Evolutionary conservation across 2,888 invertebrate species (phyloP).

Genomic region (Eucera pruinosa): DNA sequence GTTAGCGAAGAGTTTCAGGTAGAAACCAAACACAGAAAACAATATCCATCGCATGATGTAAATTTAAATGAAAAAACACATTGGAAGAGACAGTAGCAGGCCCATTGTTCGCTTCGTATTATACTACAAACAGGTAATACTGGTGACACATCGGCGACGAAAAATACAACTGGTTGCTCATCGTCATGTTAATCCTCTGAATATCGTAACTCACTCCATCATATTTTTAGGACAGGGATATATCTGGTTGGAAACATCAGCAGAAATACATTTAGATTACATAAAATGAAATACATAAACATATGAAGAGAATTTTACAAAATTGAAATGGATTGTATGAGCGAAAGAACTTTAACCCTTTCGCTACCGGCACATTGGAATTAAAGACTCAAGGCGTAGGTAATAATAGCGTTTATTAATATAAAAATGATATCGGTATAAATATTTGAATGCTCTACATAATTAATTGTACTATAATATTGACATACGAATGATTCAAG

Average conservation of each 20-base stretch:
- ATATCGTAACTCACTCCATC: constrained; percentile 32
- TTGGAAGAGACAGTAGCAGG: not conserved
- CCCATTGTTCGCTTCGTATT: constrained; percentile 33
- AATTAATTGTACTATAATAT: too few relatives aligned
- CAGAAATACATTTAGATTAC: not conserved
- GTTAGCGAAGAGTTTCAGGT: not conserved
- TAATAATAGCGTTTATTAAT: too few relatives aligned
- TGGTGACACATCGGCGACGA: constrained; percentile 25
- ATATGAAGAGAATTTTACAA: not conserved
- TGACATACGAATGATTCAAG: too few relatives aligned
- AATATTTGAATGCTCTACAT: too few relatives aligned
- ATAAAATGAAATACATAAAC: not conserved
- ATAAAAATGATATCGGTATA: too few relatives aligned
- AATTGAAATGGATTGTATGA: not conserved
- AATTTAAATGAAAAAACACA: constrained; percentile 7
- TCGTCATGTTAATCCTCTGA: constrained; percentile 47
- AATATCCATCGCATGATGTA: not conserved
- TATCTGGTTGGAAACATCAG: not conserved
- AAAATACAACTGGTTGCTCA: constrained; percentile 43
- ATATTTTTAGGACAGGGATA: constrained; percentile 12
- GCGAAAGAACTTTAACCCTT: too few relatives aligned
- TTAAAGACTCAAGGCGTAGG: too few relatives aligned
- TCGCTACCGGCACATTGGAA: too few relatives aligned
- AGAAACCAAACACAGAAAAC: not conserved
- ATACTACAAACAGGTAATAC: constrained; percentile 31